Base-by-base conservation (phyloP, 1,140 invertebrate genomes). In the Pseudomyrmex gracilis region DNA sequence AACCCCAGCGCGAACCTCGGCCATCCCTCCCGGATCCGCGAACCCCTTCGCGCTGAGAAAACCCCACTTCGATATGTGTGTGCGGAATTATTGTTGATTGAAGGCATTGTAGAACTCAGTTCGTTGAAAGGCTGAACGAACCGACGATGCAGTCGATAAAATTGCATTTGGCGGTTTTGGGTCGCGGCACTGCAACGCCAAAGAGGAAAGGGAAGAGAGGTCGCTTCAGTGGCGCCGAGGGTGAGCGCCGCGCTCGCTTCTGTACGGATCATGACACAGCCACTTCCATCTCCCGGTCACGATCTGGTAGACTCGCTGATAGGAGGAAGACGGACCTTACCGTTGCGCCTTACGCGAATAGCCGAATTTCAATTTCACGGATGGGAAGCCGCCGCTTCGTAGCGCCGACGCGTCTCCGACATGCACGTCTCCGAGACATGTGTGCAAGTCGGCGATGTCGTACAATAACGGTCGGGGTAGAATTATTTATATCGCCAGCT, bases 61-160 rank as follows among this genome's bases (percentile, higher is more conserved):
- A 64, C 73, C 61, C 58, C 76, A 74, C 85, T 70, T 60, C 77
- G 66, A 84, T 47, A 34, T 34, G 13, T 51, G 85, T 66, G 76
- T 47, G 85, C 71, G 73, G 89, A 92, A 93, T 93, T 93, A 93
- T 93, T 91, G 90, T 92, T 92, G 92, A 93, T 93, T 92, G 92
- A 92, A 92, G 91, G 91, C 87, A 92, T 93, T 93, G 90, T 92
- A 86, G 90, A 70, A 73, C 57, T 24, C 24, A 82, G 70, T 67
- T 78, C 74, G 83, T 82, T 85, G 88, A 90, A 90, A 89, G 82
- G 70, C 86, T 68, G 57, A 67, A 47, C 34, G 61, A 63, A 74
- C 51, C 66, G 78, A 82, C 77, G 71, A 84, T 85, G 90, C 87
- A 89, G 66, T 77, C 90, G 73, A 89, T 89, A 85, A 91, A 92